Conservation (phyloP, 2,113 vertebrate species). For the Bombycilla garrulus region DNA sequence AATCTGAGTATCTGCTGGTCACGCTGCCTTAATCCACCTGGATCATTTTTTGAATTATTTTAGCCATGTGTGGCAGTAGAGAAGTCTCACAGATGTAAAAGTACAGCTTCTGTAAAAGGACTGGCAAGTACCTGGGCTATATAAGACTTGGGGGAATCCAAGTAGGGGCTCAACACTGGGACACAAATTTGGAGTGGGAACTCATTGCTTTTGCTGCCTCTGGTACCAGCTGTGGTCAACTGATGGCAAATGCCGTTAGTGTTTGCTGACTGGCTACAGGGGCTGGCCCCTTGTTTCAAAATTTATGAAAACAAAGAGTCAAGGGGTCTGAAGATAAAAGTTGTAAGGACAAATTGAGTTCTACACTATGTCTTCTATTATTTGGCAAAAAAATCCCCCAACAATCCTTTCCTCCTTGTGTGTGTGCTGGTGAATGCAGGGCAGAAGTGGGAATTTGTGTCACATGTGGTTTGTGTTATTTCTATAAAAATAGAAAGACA, state of each 20-base stretch:
- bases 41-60: neutral
- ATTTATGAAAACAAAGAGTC: neutral
- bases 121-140: neutral
- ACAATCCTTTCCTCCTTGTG: neutral
- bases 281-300: neutral
- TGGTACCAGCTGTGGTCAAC: neutral
- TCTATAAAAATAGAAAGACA: neutral
- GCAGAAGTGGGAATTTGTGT: neutral
- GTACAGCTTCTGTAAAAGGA: neutral
- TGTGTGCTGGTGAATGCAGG: neutral
- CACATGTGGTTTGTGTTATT: neutral
- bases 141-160: neutral
- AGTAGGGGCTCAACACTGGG: neutral
- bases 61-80: neutral
- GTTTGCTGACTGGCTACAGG: neutral
- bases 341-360: neutral
- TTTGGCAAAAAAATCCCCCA: neutral
- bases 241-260: neutral
- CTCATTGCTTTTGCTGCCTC: neutral
- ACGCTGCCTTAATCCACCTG: neutral
- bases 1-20: neutral
- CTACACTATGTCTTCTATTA: neutral
- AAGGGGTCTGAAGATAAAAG: neutral
- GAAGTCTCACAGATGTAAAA: neutral
- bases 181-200: neutral